phyloP scores from a whole-genome alignment of 2,888 invertebrate species.

The Crepidodera aurea region DNA sequence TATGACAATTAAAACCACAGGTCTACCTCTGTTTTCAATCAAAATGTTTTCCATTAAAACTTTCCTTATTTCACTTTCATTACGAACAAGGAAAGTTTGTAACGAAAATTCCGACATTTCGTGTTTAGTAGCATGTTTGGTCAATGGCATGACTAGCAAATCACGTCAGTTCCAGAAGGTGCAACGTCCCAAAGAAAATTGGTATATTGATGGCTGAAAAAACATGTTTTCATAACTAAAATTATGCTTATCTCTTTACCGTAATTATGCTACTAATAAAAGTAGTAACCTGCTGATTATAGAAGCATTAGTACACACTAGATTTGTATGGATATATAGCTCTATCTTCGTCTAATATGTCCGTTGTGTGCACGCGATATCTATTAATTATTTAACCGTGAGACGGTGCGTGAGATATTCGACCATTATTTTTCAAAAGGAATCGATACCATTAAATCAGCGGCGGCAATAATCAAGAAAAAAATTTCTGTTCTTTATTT shows the following conservation, averaged over 20 bases:
- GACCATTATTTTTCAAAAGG: conserved; percentile 38
- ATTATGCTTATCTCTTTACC: conserved; percentile 37
- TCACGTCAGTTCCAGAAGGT: conserved; percentile 13
- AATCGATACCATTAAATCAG: conserved; percentile 42
- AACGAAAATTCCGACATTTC: background rate
- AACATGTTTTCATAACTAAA: conserved; percentile 31
- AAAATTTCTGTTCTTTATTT: conserved; percentile 30
- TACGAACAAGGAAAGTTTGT: no score
- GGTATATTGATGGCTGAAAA: conserved; percentile 28
- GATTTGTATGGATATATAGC: conserved; percentile 41
- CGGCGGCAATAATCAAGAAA: conserved; percentile 34
- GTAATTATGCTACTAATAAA: conserved; percentile 46
- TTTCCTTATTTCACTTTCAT: no score
- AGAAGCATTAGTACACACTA: conserved; percentile 49
- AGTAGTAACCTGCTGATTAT: conserved; percentile 48
- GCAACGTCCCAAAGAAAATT: conserved; percentile 22
- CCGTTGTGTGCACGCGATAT: conserved; percentile 45
- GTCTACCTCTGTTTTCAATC: no score
- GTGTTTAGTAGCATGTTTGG: conserved; percentile 21
- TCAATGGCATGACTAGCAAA: conserved; percentile 29
- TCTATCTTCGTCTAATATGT: conserved; percentile 44
- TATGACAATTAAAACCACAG: no score
- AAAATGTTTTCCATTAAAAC: background rate
- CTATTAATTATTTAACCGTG: conserved; percentile 45
- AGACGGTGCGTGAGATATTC: conserved; percentile 39